phyloP scores from a whole-genome alignment of 2,888 invertebrate species.

The Yponomeuta plumbellus region DNA sequence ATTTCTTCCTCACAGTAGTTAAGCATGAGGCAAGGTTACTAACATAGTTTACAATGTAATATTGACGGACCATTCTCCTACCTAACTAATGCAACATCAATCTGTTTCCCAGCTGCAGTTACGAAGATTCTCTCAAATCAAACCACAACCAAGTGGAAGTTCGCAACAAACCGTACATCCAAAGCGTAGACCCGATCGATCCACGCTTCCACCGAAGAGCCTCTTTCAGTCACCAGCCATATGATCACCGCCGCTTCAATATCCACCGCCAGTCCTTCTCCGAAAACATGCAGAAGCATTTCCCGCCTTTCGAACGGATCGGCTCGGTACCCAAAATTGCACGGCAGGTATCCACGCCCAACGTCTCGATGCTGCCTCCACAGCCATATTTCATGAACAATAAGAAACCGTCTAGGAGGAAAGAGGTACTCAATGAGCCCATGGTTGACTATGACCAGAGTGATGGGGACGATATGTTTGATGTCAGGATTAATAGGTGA shows the following conservation, averaged over 20 bases:
- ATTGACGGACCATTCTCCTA: too few species aligned
- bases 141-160: constrained; percentile 63
- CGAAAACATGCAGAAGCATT: constrained; percentile 60
- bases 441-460: constrained; percentile 70
- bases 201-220: constrained; percentile 54
- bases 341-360: constrained; percentile 58
- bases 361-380: constrained; percentile 44
- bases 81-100: too few species aligned
- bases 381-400: constrained; percentile 59
- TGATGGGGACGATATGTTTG: constrained; percentile 66
- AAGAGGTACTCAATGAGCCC: constrained; percentile 59
- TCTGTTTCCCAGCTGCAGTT: constrained; percentile 77
- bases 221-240: constrained; percentile 57
- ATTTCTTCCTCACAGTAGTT: too few species aligned
- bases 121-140: constrained; percentile 88
- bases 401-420: constrained; percentile 50
- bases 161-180: constrained; percentile 37
- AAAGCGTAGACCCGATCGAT: constrained; percentile 34
- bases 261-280: constrained; percentile 63
- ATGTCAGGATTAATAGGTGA: constrained; percentile 48
- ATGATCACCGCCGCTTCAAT: constrained; percentile 48
- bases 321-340: constrained; percentile 43
- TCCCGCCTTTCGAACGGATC: constrained; percentile 52
- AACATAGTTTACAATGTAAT: too few species aligned
- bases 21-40: too few species aligned